Evolutionary conservation across 2,888 invertebrate genomes (phyloP), one percentile per base, ranked within the genome.

Genomic region (Lamellibrachia columna): DNA sequence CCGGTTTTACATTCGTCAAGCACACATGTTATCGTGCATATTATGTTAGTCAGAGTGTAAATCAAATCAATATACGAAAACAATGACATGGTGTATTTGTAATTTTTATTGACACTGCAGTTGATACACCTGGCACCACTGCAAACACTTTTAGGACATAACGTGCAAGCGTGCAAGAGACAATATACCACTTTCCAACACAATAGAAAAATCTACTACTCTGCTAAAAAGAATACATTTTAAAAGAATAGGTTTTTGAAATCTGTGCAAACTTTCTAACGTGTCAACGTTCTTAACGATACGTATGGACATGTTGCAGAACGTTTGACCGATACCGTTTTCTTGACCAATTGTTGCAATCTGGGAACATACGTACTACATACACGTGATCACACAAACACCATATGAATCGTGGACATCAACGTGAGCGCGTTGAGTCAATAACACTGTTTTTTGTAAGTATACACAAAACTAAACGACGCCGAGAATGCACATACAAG

Each of bases 121-220:
- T 75, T 75, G 75, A 15, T 22, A 75, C 22, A 75, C 22, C n/a
- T 7, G 22, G n/a, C 75, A 75, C 75, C 15, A 75, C 75, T 75
- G 75, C 75, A n/a, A 75, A 40, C 40, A 40, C 40, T 40, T 40
- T 40, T n/a, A 75, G 75, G 75, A 75, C 75, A 75, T 75, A 75
- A 75, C 75, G 75, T 75, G 75, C 75, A 75, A 75, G 75, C 75
- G 75, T 75, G n/a, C 75, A 75, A 75, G 75, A 75, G 75, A 75
- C 6, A n/a, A 75, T 3, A 75, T 75, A 75, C 75, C 75, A 75
- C 75, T 75, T 75, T 75, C 75, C 75, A 75, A 75, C 11, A 75
- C 75, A 75, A 22, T 22, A 75, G 75, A 75, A 75, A 55, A 75
- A 75, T 75, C 22, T 22, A 75, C 75, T 75, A 75, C 75, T 75